phyloP scores from a whole-genome alignment of 2,888 invertebrate genomes.

The Epirrhoe tristata region DNA sequence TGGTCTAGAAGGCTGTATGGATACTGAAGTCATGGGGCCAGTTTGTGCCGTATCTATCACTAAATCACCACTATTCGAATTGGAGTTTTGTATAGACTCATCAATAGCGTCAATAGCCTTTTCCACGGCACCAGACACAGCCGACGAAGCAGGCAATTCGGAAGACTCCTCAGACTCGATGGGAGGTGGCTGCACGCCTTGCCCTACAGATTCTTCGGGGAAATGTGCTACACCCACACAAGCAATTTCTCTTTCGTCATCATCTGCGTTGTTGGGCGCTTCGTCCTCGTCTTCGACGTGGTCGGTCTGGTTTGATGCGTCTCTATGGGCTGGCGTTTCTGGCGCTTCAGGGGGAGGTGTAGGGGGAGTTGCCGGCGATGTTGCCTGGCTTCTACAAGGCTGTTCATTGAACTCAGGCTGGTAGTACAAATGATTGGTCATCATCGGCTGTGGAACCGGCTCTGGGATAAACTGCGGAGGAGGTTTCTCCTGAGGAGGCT shows the following conservation, averaged over 20 bases:
- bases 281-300: slow-evolving; percentile 90
- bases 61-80: slow-evolving; percentile 64
- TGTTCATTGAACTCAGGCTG: slow-evolving; percentile 80
- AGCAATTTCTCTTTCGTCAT: slow-evolving; percentile 76
- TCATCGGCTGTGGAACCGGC: slow-evolving; percentile 79
- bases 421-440: slow-evolving; percentile 85
- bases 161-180: slow-evolving; percentile 78
- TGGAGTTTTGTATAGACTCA: slow-evolving; percentile 72
- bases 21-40: slow-evolving; percentile 54
- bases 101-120: slow-evolving; percentile 77
- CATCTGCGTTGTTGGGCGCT: slow-evolving; percentile 76
- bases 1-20: slow-evolving; percentile 52
- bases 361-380: slow-evolving; percentile 87
- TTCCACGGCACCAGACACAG: slow-evolving; percentile 70
- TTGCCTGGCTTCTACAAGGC: slow-evolving; percentile 82
- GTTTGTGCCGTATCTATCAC: slow-evolving; percentile 77
- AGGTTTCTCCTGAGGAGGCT: slow-evolving; percentile 80
- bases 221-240: slow-evolving; percentile 80
- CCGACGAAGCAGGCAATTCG: slow-evolving; percentile 62
- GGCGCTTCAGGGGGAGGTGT: slow-evolving; percentile 82
- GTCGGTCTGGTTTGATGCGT: slow-evolving; percentile 94
- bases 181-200: slow-evolving; percentile 57
- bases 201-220: slow-evolving; percentile 66
- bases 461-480: slow-evolving; percentile 76
- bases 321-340: slow-evolving; percentile 88